Evolutionary conservation across 2,888 invertebrate species (phyloP), one percentile per base, ranked within the genome.

Genomic region (Chelonus formosanus): DNA sequence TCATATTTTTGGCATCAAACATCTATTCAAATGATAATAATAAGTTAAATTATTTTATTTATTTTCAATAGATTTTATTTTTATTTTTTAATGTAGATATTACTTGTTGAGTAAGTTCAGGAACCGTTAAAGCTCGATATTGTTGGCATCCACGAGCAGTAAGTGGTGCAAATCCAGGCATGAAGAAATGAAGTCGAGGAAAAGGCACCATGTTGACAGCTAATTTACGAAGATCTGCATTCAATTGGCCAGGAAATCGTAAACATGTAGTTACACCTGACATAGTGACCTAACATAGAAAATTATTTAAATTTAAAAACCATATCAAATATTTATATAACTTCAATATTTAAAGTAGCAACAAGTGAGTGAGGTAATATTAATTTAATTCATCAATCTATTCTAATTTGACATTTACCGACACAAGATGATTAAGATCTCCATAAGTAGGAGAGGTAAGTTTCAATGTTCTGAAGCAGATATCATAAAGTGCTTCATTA

Each of bases 171-270:
- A 94, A 91, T 36, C 90, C 94, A 63, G 95, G 93, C 87, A 95
- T 94, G 83, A 95, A 95, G 87, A 95, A 95, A 81, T 95, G 95
- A 55, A 95, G 86, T 73, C 94, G 90, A 67, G 96, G 96, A 86
- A 96, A 96, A 20, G 96, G 96, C n/a, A 96, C 95, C 95, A 97
- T 97, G 88, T 97, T 97, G 65, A 97, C 95, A 52, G 95, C 95
- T 77, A 95, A 86, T 85, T 97, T 94, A 74, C 97, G 89, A 71
- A 97, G 87, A 86, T 97, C 97, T 50, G 96, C 95, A 85, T 96
- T 97, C 75, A 97, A 86, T 85, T 97, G 20, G 20, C 20, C 20
- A 20, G 20, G 20, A 20, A 20, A 20, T 20, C 20, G 20, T 20
- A 20, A 20, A 85, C 96, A 96, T 67, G 96, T 96, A 59, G 95